Base-by-base conservation (phyloP, 2,113 vertebrate genomes). In the Gymnocephalus cernua region DNA sequence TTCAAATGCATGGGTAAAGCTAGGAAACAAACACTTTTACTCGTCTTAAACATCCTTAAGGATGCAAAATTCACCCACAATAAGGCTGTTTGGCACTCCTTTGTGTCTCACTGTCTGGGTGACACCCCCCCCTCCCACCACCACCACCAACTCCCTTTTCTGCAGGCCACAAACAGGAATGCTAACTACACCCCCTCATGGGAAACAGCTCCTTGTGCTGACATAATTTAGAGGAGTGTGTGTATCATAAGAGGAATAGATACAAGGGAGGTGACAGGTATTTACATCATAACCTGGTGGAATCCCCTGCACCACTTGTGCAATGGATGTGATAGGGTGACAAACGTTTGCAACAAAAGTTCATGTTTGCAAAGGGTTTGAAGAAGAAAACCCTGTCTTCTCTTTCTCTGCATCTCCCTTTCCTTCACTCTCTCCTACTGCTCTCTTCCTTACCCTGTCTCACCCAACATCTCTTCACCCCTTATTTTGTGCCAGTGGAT, bases 221-320 rank as follows among this genome's bases (percentile, higher is more conserved):
- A 82, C 68, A 77, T 54, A 71, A 78, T 44, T 82, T 61, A 59
- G 57, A 84, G 80, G 64, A 73, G 80, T 78, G 65, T 85, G 76
- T 79, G 45, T 41, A 13, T 41, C 15, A 10, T 23, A 53, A 67
- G 69, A 83, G 68, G 77, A 63, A 89, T 19, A 73, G 64, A 81
- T 86, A 54, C 6, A 12, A 73, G 74, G 61, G 69, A 83, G 70
- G 84, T 72, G 85, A 84, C 65, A 73, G 67, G 83, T 88, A 83
- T 93, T 90, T 85, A 61, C 83, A 67, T 78, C 53, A 53, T 48
- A 47, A 29, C 67, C 56, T 77, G 79, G 88, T 89, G 80, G 89
- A 75, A 79, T 89, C 70, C 67, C 69, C 45, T 72, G 71, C 62
- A n/a, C 50, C 21, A 77, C 86, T 91, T 88, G 83, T 84, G 84